Base-by-base conservation (phyloP, 2,888 invertebrate genomes). In the Gastrophysa polygoni region DNA sequence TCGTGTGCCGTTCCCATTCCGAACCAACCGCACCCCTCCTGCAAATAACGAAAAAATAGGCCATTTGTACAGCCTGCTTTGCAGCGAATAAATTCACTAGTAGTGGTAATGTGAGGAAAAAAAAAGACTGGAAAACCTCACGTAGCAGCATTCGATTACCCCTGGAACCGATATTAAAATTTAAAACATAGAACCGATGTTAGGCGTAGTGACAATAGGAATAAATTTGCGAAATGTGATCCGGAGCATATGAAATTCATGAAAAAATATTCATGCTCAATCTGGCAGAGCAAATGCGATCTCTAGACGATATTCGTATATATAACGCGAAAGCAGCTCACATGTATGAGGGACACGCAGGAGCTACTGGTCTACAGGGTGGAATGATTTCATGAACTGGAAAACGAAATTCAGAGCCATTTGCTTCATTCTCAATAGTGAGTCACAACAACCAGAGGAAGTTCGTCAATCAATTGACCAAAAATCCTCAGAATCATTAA, bases 111-210 rank as follows among this genome's bases (percentile, higher is more conserved):
- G 58, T 47, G 57, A 56, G 50, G 46, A 49, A 46, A 61, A 62
- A 62, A 61, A 58, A 60, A 20, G 24, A 54, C 49, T 43, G 58
- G 58, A 62, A 62, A 58, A 60, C 21, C 47, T 58, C 58, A 54
- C 51, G 57, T 57, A 51, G 21, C 62, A 47, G 48, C 47, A 48
- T 49, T 29, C 54, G 49, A 57, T 48, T 58, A 57, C 58, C 62
- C 43, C 21, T 59, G n/a, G 49, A 62, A 62, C 62, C 57, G 51
- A 59, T 62, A 62, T 59, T 62, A 66, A 68, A 62, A 66, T 66
- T 68, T 64, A 63, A 62, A 66, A 63, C 59, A 61, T 57, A 62
- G 51, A 48, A 55, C 59, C 61, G 58, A 59, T 63, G 64, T 67
- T 67, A 65, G 56, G 62, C 61, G 61, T 63, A 38, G 54, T 46